Conservation (phyloP, 2,888 invertebrate genomes). For the Thereva nobilitata region DNA sequence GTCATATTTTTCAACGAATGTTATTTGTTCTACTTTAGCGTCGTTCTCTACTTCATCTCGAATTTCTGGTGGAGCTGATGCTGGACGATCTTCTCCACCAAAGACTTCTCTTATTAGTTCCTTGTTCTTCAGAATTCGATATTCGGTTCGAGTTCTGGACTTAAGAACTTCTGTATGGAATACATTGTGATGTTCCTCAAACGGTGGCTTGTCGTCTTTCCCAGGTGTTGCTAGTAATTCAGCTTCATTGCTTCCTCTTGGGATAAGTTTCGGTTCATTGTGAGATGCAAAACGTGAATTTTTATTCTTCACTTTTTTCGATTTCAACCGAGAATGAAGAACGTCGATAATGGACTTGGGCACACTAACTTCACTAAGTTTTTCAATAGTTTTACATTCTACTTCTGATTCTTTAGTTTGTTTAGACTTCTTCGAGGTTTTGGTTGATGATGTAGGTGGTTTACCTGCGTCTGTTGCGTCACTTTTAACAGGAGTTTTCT, state of each 20-base stretch:
- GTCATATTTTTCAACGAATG: constrained; percentile 54
- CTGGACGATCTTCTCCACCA: constrained; percentile 72
- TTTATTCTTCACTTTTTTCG: constrained; percentile 37
- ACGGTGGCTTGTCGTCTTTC: constrained; percentile 40
- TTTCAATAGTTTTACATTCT: constrained; percentile 1
- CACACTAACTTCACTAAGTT: constrained; percentile 20
- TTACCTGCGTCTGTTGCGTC: constrained; percentile 58
- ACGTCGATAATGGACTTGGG: constrained; percentile 57
- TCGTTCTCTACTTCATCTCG: constrained; percentile 47
- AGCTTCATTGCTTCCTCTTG: constrained; percentile 44
- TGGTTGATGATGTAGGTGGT: constrained; percentile 36
- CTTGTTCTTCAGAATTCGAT: constrained; percentile 71
- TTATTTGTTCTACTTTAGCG: constrained; percentile 49
- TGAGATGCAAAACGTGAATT: constrained; percentile 5
- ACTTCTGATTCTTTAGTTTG: constrained; percentile 33
- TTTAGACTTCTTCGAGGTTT: constrained; percentile 47
- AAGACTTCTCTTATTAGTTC: constrained; percentile 83
- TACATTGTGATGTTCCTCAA: constrained; percentile 54
- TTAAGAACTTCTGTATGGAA: constrained; percentile 74
- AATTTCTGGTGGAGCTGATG: constrained; percentile 73
- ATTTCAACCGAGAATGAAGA: constrained; percentile 51
- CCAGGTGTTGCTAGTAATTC: constrained; percentile 47
- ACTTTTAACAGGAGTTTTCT: constrained; percentile 62
- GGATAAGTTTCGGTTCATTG: constrained; percentile 39
- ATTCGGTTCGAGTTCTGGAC: constrained; percentile 76